Base-by-base conservation (phyloP, 2,797 vertebrate species). In the Manis crassicaudata region DNA sequence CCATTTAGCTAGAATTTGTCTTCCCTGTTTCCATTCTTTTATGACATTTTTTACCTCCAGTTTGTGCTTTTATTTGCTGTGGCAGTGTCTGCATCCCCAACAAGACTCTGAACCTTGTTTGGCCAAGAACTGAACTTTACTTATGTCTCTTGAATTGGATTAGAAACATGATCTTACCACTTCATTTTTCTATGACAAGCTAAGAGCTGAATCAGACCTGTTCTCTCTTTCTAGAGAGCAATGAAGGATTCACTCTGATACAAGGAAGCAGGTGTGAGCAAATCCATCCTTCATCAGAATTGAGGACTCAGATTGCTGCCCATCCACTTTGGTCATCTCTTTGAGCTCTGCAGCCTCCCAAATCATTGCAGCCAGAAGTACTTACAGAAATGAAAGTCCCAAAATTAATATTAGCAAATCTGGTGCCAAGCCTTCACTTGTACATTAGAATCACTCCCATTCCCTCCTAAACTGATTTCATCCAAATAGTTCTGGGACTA, bases 351-450 rank as follows among this genome's bases (percentile, higher is more conserved):
- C 21, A 54, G 8, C 3, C 21, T 20, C 60, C 87, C 14, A 89
- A 91, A 46, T 83, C 62, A 77, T 0, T 63, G 50, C 5, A 81
- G 13, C 6, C 37, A 81, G 25, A 88, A 95, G 79, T 27, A 83
- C 35, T 46, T 76, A 2, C 13, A 85, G 32, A 88, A 84, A 40
- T 43, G 12, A 65, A 58, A 89, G 46, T 62, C 43, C 40, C 8
- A 50, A 94, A 94, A 83, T 73, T 80, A 80, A 84, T 52, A 72
- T 82, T 37, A 87, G 23, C 35, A 86, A 25, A 83, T 80, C 27
- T 94, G 32, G 54, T 37, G 43, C 20, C 50, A 82, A 54, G 37
- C 10, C 29, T 67, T 82, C 40, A 32, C 27, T 56, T 70, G 7
- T 4, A 20, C 16, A 35, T 68, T 27, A 23, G 5, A 50, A 58